Conservation (phyloP, 92 coral and sea anemone species). For the Chrysogorgia sp. region DNA sequence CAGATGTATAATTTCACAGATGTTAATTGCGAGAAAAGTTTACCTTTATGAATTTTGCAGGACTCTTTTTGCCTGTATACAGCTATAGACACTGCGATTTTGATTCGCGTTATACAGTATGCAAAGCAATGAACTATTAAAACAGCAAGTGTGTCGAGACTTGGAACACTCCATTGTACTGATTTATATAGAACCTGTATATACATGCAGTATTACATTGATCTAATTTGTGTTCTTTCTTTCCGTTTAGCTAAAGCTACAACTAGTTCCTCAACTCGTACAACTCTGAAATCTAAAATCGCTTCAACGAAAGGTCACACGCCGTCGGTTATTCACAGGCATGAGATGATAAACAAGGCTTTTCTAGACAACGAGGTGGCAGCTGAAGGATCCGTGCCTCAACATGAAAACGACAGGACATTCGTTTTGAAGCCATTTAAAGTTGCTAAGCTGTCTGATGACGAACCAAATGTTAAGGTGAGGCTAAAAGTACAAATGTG, state of each 20-base stretch:
- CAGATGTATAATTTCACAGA: too few relatives aligned
- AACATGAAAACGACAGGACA: neutral
- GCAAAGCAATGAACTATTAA: too few relatives aligned
- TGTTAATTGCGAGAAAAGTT: too few relatives aligned
- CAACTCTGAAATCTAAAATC: neutral
- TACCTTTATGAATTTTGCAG: too few relatives aligned
- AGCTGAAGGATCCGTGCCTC: neutral
- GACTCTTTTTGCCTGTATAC: too few relatives aligned
- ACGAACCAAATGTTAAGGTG: neutral
- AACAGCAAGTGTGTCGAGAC: too few relatives aligned
- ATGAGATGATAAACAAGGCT: conserved; percentile 14
- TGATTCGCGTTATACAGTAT: too few relatives aligned
- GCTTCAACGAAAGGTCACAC: neutral
- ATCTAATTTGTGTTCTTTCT: too few relatives aligned
- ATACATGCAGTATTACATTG: too few relatives aligned
- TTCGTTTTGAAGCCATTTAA: neutral
- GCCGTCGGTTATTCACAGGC: conserved; percentile 9
- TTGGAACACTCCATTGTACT: too few relatives aligned
- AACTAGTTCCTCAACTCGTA: neutral
- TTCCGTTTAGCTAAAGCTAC: neutral
- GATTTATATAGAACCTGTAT: too few relatives aligned
- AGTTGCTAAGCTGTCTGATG: neutral
- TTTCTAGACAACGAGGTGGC: neutral
- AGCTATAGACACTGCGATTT: too few relatives aligned
- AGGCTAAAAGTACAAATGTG: neutral